These are phyloP conservation scores for Ptychoptera albimana DNA, from an alignment of 2,888 invertebrate species.

Conservation along the genomic window DNA sequence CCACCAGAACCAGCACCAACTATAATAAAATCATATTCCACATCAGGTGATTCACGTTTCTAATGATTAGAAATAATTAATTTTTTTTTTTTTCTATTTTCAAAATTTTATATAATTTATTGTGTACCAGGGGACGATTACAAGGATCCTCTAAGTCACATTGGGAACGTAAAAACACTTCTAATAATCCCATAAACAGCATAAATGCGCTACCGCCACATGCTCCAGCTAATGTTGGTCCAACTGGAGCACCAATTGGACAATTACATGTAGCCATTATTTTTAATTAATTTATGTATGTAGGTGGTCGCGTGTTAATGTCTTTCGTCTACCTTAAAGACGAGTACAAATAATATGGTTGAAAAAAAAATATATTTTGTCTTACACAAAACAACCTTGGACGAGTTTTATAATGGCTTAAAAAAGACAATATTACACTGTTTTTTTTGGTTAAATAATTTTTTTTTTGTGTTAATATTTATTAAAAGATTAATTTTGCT, in stretches of 20 bases:
- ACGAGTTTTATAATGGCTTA: no score
- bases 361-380: no score
- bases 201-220: slow-evolving; percentile 75
- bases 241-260: slow-evolving; percentile 56
- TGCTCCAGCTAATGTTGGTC: slow-evolving; percentile 70
- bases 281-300: background rate
- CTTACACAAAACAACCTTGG: no score
- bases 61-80: slow-evolving; percentile 9
- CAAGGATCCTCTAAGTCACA: slow-evolving; percentile 81
- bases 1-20: slow-evolving; percentile 30
- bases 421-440: no score
- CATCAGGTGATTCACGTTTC: slow-evolving; percentile 30
- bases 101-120: slow-evolving; percentile 18
- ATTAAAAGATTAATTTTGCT: no score
- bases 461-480: no score
- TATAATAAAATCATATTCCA: slow-evolving; percentile 31
- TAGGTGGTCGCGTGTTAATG: background rate
- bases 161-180: slow-evolving; percentile 71
- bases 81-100: background rate
- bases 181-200: slow-evolving; percentile 79
- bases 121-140: slow-evolving; percentile 46
- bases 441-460: no score
- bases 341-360: no score
- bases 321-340: no score
- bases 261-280: slow-evolving; percentile 49